Base-by-base conservation (phyloP, 2,888 invertebrate species). In the Ctena decussata region DNA sequence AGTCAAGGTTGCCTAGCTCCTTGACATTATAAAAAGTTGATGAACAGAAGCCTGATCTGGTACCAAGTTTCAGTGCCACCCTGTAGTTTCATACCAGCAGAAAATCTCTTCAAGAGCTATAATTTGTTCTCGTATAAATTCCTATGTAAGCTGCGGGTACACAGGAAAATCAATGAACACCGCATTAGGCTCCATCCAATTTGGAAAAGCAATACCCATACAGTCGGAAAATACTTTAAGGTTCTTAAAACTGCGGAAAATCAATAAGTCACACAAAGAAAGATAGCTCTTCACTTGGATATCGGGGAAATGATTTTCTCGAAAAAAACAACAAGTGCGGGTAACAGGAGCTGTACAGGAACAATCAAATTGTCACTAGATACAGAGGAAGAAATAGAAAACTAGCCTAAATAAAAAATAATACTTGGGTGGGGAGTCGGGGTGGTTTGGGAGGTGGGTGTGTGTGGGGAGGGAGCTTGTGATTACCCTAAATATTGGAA, bases 181-280 rank as follows among this genome's bases (percentile, higher is more conserved):
- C 21, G 30, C 35, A 65, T 65, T 30, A 60, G 30, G 65, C 21
- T 65, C 35, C 35, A 65, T 65, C 65, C 65, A 65, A 65, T 65
- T 65, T 65, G 65, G 65, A 65, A 65, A 65, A 65, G 65, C 65
- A 65, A 65, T 65, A 65, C 65, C 65, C 65, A 35, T 65, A 57
- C 30, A 18, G 65, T 21, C 65, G 18, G 18, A 35, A 65, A 30
- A 65, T 65, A 18, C 65, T 65, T 65, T 3, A 65, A 65, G 18
- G 35, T 35, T 65, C 65, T 65, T 65, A 65, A 65, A 65, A 65
- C 65, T 35, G 3, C 65, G 65, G 65, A 65, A 65, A 65, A 65
- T 65, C 65, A 65, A 65, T 65, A 65, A 18, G 35, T 27, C 57
- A 65, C 65, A 65, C 65, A 35, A 65, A 65, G 65, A 65, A 35